Base-by-base conservation (phyloP, 2,888 invertebrate genomes). In the Megastigmus dorsalis region DNA sequence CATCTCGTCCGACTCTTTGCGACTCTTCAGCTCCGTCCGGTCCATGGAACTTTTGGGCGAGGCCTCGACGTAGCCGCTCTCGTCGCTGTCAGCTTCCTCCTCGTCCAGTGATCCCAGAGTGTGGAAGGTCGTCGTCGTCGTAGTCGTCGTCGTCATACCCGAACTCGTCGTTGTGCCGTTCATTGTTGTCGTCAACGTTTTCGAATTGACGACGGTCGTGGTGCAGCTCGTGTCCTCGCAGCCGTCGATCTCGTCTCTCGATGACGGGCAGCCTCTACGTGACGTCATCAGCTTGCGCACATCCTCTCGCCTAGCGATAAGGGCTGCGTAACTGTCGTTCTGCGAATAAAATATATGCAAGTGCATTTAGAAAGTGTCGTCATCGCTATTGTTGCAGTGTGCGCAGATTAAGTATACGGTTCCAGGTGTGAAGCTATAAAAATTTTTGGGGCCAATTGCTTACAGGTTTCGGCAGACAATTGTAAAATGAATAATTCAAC, bases 51-150 rank as follows among this genome's bases (percentile, higher is more conserved):
- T 82, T 76, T 86, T 87, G 10, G 88, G 88, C 33, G 87, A 85
- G 3, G 87, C 88, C 86, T 97, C 97, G 30, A 95, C 96, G 88
- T 96, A 97, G 3, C 97, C 97, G 70, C 95, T 96, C 87, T 97
- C 97, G 83, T 97, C 96, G 86, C 95, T 95, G 83, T 93, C 93
- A 79, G 94, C 67, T 23, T 74, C 76, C 82, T 93, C 93, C 62
- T 92, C 92, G 79, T 89, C 89, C 59, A 90, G 90, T 1, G 89
- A 90, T 79, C 91, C 91, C 6, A 89, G 88, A 3, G 83, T 85
- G 63, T 85, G 75, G 72, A 85, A 85, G 10, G 72, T 76, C 71
- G 26, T 74, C 75, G 33, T 71, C 73, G 50, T 78, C 74, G 78
- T 90, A 30, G 77, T 70, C 9, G 80, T 18, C 7, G 74, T 76